Evolutionary conservation across 2,113 vertebrate species (phyloP).

Genomic region (Cinclus mexicanus): DNA sequence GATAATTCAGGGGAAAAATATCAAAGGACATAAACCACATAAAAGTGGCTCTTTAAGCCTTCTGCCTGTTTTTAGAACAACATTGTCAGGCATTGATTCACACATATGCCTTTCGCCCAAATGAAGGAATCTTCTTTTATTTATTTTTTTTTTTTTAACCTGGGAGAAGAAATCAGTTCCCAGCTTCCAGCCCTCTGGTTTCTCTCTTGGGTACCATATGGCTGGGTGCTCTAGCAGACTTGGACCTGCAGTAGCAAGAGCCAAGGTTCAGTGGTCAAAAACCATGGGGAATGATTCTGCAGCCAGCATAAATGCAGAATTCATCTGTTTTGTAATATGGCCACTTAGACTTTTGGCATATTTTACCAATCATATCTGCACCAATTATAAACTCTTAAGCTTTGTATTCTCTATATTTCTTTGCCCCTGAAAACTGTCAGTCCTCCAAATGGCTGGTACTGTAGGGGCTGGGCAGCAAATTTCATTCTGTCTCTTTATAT

Average conservation of each 20-base stretch:
- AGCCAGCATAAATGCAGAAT: background rate
- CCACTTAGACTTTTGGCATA: background rate
- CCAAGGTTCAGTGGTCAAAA: background rate
- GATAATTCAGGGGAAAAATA: background rate
- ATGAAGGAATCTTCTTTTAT: background rate
- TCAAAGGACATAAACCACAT: background rate
- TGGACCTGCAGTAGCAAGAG: background rate
- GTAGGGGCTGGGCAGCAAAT: background rate
- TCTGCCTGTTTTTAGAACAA: background rate
- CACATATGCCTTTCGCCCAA: background rate
- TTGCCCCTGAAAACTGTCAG: background rate
- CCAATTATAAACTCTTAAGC: background rate
- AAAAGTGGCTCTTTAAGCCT: background rate
- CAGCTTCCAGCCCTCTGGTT: background rate
- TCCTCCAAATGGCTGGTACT: background rate
- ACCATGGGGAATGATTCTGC: background rate
- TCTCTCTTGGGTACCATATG: background rate
- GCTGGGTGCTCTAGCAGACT: background rate
- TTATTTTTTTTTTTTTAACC: background rate
- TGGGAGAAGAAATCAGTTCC: background rate
- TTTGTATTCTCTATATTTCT: background rate
- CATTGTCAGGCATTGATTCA: background rate
- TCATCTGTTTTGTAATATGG: background rate
- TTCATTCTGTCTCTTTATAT: background rate
- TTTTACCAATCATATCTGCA: rapidly evolving